Evolutionary conservation across 2,888 invertebrate genomes (phyloP).

Genomic region (Quadroppia sp.): DNA sequence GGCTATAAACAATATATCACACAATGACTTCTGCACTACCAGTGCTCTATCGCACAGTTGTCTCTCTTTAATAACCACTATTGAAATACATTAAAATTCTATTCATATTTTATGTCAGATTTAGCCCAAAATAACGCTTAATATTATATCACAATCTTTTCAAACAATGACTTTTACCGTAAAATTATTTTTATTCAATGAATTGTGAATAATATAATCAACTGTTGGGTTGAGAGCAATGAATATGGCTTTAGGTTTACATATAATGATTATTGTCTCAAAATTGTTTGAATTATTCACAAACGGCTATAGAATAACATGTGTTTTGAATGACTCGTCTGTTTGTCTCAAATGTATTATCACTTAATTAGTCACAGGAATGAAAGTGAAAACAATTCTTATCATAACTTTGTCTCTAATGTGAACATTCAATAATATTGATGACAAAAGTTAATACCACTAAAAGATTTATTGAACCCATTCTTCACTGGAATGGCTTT

Average conservation of each 20-base stretch:
- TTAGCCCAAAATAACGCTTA: neutral
- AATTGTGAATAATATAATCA: neutral
- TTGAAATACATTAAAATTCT: neutral
- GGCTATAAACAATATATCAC: constrained; percentile 27
- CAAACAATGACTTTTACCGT: constrained; percentile 4
- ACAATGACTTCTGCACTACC: neutral
- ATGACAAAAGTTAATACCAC: neutral
- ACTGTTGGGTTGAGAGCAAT: neutral
- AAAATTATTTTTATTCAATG: neutral
- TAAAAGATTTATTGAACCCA: neutral
- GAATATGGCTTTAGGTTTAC: too few species aligned
- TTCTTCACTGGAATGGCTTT: neutral
- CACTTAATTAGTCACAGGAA: too few species aligned
- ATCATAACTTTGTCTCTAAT: neutral
- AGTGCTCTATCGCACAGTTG: neutral
- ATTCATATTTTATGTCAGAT: constrained; percentile 3
- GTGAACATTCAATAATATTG: neutral
- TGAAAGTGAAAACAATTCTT: neutral
- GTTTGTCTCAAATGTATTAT: too few species aligned
- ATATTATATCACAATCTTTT: neutral
- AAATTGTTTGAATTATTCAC: too few species aligned
- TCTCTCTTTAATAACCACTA: neutral
- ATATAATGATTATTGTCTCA: too few species aligned
- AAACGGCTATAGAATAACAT: too few species aligned
- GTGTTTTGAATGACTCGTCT: too few species aligned